A percentile compares a stretch with the other conserved stretches of the same genome.
phyloP scores from a whole-genome alignment of 2,113 vertebrate species.

The Pedionomus torquatus region DNA sequence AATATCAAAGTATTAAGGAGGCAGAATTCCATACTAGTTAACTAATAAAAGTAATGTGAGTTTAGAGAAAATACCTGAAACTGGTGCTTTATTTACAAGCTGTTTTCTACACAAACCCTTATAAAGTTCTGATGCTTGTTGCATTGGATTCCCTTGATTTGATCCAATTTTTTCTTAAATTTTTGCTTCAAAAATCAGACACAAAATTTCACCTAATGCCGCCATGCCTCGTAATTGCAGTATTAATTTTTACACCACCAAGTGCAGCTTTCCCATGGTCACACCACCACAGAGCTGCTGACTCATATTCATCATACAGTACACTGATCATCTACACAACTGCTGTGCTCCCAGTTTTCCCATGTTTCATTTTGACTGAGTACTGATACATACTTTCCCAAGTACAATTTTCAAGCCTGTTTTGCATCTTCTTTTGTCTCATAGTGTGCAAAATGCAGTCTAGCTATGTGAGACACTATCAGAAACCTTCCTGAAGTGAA shows the following conservation, averaged over 20 bases:
- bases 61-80: not conserved
- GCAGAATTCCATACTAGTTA: not conserved
- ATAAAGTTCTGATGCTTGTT: not conserved
- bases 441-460: too few relatives aligned
- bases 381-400: not conserved
- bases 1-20: not conserved
- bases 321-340: not conserved
- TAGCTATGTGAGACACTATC: not conserved
- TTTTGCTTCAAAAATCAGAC: not conserved
- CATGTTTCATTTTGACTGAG: not conserved
- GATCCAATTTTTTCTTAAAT: not conserved
- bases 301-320: accelerated
- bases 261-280: too few relatives aligned
- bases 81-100: not conserved
- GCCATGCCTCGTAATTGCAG: not conserved
- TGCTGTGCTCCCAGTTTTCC: not conserved
- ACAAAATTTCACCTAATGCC: not conserved
- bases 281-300: not conserved
- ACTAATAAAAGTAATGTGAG: not conserved
- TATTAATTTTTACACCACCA: not conserved
- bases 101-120: not conserved
- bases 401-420: not conserved
- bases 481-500: not conserved
- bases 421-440: not conserved
- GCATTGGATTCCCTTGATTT: not conserved